Evolutionary conservation across 2,888 invertebrate species (phyloP), one percentile per base, ranked within the genome.

Genomic region (Drosophila prolongata): DNA sequence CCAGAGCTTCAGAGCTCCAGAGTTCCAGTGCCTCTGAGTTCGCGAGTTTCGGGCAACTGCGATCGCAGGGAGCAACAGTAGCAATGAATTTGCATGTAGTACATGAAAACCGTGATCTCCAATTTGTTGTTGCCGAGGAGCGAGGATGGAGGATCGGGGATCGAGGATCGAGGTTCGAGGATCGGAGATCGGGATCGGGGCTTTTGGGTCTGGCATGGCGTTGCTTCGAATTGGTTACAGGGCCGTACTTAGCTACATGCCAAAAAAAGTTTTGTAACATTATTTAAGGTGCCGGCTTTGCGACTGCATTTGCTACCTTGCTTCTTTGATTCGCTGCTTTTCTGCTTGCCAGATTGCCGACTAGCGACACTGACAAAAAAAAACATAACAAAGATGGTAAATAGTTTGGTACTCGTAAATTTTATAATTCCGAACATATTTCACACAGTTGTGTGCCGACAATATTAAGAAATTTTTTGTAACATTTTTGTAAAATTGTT

Each of bases 21-120:
- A 13, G 19, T 30, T 40, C n/a, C 61, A 34, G 35, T 9, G 11
- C 10, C 14, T 10, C 47, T 2, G 10, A 34, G 47, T 47, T 30
- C 14, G 30, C 3, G 43, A 34, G 30, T 52, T 34, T 43, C 27
- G 34, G 34, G 47, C 47, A 47, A 30, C 30, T 6, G 47, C 47
- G 53, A 37, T 47, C 40, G 54, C 57, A 61, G 71, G 70, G 76
- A 71, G 78, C 87, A 82, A 90, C 91, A 91, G 91, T 91, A 91
- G 91, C 91, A 91, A 91, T 86, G 89, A 89, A 90, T 90, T 90
- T 91, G 89, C 91, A 90, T 92, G 92, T 92, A 87, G 82, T 90
- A 92, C 92, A 92, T 89, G 91, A 91, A 92, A 92, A 90, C 92
- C 92, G 92, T 92, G 92, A 92, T 92, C 92, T 90, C 89, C 91